These are phyloP conservation scores for Ptychadena robeensis DNA, from an alignment of 2,797 vertebrate genomes.

Conservation along the genomic window DNA sequence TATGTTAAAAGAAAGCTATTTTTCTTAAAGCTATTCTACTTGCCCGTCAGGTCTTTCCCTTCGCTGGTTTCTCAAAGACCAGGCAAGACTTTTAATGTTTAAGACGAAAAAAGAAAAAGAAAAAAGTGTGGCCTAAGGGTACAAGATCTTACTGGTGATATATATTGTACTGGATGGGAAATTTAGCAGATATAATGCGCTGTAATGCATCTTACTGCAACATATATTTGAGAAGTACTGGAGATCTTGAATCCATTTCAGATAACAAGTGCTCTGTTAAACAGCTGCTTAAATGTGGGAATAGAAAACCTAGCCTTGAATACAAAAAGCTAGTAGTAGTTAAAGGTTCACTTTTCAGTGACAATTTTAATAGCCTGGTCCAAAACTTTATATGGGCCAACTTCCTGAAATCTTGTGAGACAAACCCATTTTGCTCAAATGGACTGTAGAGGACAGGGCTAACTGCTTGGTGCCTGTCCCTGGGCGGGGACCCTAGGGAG, in stretches of 20 bases:
- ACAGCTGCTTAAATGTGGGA: background rate
- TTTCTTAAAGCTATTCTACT: slow-evolving; percentile 61
- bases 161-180: slow-evolving; percentile 43
- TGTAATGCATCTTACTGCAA: slow-evolving; percentile 41
- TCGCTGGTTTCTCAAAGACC: slow-evolving; percentile 62
- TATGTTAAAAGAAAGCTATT: slow-evolving; percentile 66
- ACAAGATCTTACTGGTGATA: slow-evolving; percentile 49
- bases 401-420: too few relatives aligned
- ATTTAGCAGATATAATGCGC: slow-evolving; percentile 33
- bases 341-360: too few relatives aligned
- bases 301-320: background rate
- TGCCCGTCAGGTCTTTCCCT: slow-evolving; percentile 65
- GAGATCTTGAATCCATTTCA: slow-evolving; percentile 32
- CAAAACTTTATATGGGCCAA: too few relatives aligned
- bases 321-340: too few relatives aligned
- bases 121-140: slow-evolving; percentile 60
- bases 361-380: too few relatives aligned
- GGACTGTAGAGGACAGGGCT: too few relatives aligned
- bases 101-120: slow-evolving; percentile 57
- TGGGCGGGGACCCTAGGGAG: too few relatives aligned
- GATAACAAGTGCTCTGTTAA: background rate
- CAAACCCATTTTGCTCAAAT: too few relatives aligned
- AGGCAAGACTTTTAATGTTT: slow-evolving; percentile 63
- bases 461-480: too few relatives aligned
- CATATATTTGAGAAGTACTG: slow-evolving; percentile 18